phyloP scores from a whole-genome alignment of 2,797 vertebrate species.

The Lagorchestes hirsutus region DNA sequence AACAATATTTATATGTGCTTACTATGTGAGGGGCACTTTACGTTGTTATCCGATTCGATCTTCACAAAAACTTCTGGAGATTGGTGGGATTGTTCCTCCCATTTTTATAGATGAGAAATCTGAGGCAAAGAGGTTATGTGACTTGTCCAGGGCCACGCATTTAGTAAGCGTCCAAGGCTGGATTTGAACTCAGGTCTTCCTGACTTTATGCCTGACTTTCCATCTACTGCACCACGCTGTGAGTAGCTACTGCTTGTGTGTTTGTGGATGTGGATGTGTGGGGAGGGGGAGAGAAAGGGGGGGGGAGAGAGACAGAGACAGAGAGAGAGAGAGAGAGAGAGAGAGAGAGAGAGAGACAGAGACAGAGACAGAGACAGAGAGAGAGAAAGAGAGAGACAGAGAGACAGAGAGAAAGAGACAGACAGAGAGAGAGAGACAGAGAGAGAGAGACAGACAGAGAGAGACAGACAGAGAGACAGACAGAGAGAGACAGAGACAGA shows the following conservation, averaged over 20 bases:
- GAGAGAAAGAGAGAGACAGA: neutral
- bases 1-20: neutral
- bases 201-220: neutral
- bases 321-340: fast-evolving
- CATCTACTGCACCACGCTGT: too few relatives aligned
- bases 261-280: too few relatives aligned
- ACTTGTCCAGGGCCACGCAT: neutral
- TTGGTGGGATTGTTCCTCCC: neutral
- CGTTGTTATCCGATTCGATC: neutral
- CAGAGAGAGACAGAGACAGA: too few relatives aligned
- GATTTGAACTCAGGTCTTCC: neutral
- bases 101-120: neutral
- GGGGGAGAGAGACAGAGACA: too few relatives aligned
- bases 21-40: neutral
- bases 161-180: neutral
- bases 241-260: neutral
- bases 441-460: too few relatives aligned
- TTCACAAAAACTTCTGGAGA: neutral
- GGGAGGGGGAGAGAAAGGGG: too few relatives aligned
- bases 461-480: too few relatives aligned
- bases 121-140: neutral
- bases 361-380: fast-evolving
- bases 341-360: fast-evolving
- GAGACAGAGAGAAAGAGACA: neutral
- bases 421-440: neutral